Base-by-base conservation (phyloP, 2,888 invertebrate genomes). In the Spilosoma lubricipeda region DNA sequence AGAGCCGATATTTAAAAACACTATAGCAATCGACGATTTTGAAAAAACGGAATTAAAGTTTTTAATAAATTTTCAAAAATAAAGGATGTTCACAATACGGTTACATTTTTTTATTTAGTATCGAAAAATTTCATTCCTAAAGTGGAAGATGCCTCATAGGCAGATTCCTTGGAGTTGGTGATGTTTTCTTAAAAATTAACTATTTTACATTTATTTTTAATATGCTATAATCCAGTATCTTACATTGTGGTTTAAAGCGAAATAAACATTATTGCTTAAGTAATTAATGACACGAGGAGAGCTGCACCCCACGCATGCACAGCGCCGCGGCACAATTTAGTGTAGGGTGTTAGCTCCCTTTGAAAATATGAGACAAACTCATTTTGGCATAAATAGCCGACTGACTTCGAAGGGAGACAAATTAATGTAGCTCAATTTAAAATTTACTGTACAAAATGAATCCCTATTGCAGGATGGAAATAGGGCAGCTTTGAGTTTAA, bases 201-300 rank as follows among this genome's bases (percentile, higher is more conserved):
- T 27, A 27, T 27, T 15, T 27, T 15, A 42, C 13, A 15, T 15
- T 27, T n/a, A n/a, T 36, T 65, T 33, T 33, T 33, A 56, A 7
- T 3, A 30, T 72, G 2, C 30, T 15, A 48, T 52, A 36, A 23
- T 66, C 42, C 39, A n/a, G 70, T 52, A 66, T 70, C 56, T 23
- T 64, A 73, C 27, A 64, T 68, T 69, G 64, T 30, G 67, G 65
- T 63, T 30, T 39, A 48, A 72, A 73, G 27, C 33, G 74, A 67
- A 70, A 70, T 71, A 67, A 70, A 74, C 72, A 72, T 70, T 73
- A 74, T 71, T 78, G 72, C 56, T 69, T 59, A 75, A 72, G 52
- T 36, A 78, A 80, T 78, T 76, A 82, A 75, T 63, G 74, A 66
- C 52, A 52, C 20, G 36, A 67, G 59, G 73, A 56, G 39, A 71